Evolutionary conservation across 2,113 vertebrate species (phyloP), one percentile per base, ranked within the genome.

Genomic region (Ascaphus truei): DNA sequence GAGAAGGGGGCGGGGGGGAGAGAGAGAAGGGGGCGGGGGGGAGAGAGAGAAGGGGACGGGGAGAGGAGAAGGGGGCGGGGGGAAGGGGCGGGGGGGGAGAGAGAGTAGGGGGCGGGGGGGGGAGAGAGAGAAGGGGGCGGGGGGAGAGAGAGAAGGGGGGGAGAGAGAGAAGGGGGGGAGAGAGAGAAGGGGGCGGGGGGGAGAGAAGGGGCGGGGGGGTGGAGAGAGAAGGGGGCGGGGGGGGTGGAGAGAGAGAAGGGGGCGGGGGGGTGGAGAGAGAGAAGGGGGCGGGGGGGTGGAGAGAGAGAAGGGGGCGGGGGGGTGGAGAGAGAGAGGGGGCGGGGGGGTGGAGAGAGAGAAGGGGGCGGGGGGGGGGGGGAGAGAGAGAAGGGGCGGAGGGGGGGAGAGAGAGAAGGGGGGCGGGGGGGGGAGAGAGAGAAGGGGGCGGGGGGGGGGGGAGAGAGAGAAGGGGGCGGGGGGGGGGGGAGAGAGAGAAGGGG

Each of bases 211-310:
- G 15, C 20, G 13, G 25, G 4, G 7, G 20, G 26, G 7, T 27
- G 6, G 20, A 22, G 95, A 98, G 3, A 97, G 81, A 25, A 98
- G 89, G 95, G 97, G 61, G 47, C 73, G 60, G n/a, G n/a, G n/a
- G 30, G 27, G 59, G 13, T 43, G 16, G 15, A 2, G 48, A 50
- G 9, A 25, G 20, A 36, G 0, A 25, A 36, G n/a, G n/a, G 7
- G 34, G 29, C n/a, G 15, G 22, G 18, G 34, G 7, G 11, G 15
- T 31, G 13, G 25, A 3, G 7, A 30, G 26, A 10, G 16, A 3
- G 20, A 22, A 11, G 48, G 94, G 91, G 7, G 95, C 97, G 3
- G 96, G 81, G 26, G 97, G 89, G 95, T 98, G 61, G 47, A 73
- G 60, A n/a, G n/a, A n/a, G 30, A 22, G 59, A 13, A 51, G 16